Base-by-base conservation (phyloP, 1,140 invertebrate species). In the Panulirus ornatus region DNA sequence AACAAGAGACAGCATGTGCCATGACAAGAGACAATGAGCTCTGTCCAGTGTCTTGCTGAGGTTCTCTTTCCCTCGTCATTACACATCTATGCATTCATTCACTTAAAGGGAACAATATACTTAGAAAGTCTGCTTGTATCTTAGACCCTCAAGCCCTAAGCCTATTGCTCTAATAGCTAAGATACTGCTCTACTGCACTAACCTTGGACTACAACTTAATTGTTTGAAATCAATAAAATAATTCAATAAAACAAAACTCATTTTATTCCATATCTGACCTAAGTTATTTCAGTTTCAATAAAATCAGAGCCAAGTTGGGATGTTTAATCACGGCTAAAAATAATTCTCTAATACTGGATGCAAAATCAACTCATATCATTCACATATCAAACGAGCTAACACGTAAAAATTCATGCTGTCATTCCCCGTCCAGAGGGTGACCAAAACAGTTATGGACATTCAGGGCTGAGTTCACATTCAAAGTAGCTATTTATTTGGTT, bases 291-390 rank as follows among this genome's bases (percentile, higher is more conserved):
- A 14, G 22, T 75, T 75, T 40, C 36, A 75, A 22, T 75, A 75
- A 44, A 40, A 40, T 75, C 40, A 44, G 22, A 22, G 36, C 14
- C 30, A 34, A 75, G 5, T 75, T 42, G 14, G 36, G 14, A 75
- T n/a, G 22, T 75, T 75, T 40, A 44, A 47, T 42, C 19, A 79
- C 58, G 16, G 73, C 73, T 79, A 79, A 79, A 51, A 79, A 79
- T n/a, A 19, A n/a, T 16, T 36, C 14, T 71, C 42, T 70, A 85
- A 85, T 44, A 75, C 75, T 70, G 66, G 76, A 89, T 89, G 87
- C 87, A 89, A 70, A 38, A 73, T 75, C 75, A 89, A 51, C 87
- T 73, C 87, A 83, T 54, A 82, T 79, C 87, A 89, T 89, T 89
- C 87, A 89, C 87, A 89, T 89, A 82, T n/a, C 85, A 88, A 22